phyloP scores from a whole-genome alignment of 2,113 vertebrate genomes.

The Chascanopsetta lugubris region DNA sequence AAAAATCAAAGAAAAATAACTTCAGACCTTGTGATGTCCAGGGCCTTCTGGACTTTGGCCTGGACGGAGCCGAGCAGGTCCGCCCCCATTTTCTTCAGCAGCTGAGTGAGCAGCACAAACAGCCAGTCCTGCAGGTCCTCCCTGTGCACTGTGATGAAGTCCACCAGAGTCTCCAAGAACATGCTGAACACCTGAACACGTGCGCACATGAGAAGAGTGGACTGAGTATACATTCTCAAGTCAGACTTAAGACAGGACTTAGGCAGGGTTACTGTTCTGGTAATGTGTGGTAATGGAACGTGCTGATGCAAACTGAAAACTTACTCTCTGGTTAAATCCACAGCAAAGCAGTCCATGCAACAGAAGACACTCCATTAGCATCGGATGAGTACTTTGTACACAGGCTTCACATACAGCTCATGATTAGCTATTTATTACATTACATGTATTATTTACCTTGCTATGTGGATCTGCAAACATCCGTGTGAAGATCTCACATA shows the following conservation, averaged over 20 bases:
- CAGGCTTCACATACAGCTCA: not conserved
- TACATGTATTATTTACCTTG: slow-evolving; percentile 83
- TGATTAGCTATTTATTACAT: not conserved
- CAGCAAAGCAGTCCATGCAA: slow-evolving; percentile 95
- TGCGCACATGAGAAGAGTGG: not conserved
- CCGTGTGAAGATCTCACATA: slow-evolving; percentile 98
- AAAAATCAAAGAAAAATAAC: no score
- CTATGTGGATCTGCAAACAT: slow-evolving; percentile 99
- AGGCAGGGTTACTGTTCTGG: no score
- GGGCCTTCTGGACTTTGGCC: slow-evolving; percentile 97
- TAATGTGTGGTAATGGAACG: no score
- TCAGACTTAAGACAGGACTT: not conserved
- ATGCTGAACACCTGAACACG: slow-evolving; percentile 93
- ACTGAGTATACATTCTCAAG: not conserved
- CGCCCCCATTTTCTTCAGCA: slow-evolving; percentile 98
- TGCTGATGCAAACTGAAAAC: slow-evolving; percentile 70
- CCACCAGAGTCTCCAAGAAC: slow-evolving; percentile 98
- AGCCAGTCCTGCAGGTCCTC: slow-evolving; percentile 99
- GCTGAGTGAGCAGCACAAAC: slow-evolving; percentile 95
- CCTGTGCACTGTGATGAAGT: slow-evolving; percentile 96
- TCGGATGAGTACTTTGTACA: not conserved
- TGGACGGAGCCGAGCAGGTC: slow-evolving; percentile 97
- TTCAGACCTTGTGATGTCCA: slow-evolving; percentile 92
- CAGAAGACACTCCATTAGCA: slow-evolving; percentile 77
- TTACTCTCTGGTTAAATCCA: slow-evolving; percentile 99